Evolutionary conservation across 1,140 invertebrate genomes (phyloP).

Genomic region (Nasonia longicornis): DNA sequence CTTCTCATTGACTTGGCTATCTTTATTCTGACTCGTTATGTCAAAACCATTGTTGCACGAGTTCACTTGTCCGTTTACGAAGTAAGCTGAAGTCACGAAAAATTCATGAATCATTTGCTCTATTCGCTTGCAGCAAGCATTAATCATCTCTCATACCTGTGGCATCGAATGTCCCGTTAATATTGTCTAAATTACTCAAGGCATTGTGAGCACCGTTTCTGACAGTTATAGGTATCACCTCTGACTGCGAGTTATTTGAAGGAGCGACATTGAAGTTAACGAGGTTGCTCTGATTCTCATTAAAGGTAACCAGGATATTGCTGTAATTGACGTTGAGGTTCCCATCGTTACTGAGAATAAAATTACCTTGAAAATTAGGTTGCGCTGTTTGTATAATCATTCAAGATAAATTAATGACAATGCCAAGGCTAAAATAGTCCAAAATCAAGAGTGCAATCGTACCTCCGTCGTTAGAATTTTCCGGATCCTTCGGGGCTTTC

Average conservation of each 20-base stretch:
- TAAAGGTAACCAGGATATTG: conserved; percentile 32
- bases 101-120: background rate
- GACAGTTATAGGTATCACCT: background rate
- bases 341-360: conserved; percentile 11
- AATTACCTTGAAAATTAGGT: conserved; percentile 20
- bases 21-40: background rate
- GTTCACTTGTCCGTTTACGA: background rate
- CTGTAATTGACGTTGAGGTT: conserved; percentile 20
- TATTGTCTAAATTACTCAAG: background rate
- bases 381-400: background rate
- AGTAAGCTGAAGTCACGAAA: conserved; percentile 18
- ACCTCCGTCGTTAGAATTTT: conserved; percentile 15
- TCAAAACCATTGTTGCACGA: background rate
- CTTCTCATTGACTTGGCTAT: background rate
- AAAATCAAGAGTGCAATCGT: background rate
- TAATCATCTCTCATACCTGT: background rate
- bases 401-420: conserved; percentile 1
- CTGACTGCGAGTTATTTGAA: background rate
- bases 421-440: background rate
- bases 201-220: conserved; percentile 7
- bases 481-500: background rate
- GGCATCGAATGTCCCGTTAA: background rate
- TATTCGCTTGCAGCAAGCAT: background rate
- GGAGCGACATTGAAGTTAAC: conserved; percentile 2
- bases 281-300: conserved; percentile 18